Percentiles rank a stretch among this genome's conserved stretches.
Conservation (phyloP, 2,888 invertebrate species). For the Encarsia formosa region DNA sequence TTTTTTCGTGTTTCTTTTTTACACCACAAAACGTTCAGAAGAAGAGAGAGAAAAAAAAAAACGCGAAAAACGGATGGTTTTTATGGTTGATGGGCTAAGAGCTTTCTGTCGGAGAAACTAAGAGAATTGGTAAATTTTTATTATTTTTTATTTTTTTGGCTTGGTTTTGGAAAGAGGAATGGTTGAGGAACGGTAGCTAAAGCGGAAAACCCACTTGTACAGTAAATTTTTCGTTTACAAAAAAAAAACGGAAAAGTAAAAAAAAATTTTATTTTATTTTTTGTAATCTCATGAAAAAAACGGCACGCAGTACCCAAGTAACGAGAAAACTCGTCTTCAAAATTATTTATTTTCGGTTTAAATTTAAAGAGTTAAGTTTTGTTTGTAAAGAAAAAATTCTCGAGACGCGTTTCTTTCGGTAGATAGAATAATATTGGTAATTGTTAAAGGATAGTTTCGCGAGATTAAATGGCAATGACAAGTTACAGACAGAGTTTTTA, state of each 20-base stretch:
- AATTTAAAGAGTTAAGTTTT: constrained; percentile 26
- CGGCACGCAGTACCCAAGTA: constrained; percentile 27
- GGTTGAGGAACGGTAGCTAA: constrained; percentile 21
- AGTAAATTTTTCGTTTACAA: constrained; percentile 31
- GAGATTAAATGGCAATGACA: constrained; percentile 1
- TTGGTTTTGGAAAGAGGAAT: constrained; percentile 12
- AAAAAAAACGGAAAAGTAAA: constrained; percentile 7
- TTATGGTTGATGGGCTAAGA: no score
- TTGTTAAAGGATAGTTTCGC: constrained; percentile 20
- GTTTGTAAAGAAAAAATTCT: constrained; percentile 21
- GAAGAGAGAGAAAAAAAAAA: constrained; percentile 8
- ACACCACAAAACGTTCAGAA: no score
- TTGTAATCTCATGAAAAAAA: constrained; percentile 20
- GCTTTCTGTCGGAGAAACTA: not conserved
- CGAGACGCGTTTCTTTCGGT: constrained; percentile 27
- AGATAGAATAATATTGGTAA: constrained; percentile 9
- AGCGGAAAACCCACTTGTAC: constrained; percentile 41
- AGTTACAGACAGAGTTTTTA: constrained; percentile 17
- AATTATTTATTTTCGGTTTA: constrained; percentile 21
- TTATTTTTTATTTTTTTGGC: no score
- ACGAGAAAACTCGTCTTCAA: constrained; percentile 27
- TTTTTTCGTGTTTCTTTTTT: constrained; percentile 14
- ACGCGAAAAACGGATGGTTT: constrained; percentile 8
- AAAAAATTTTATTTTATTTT: no score
- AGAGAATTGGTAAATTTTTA: not conserved